These are phyloP conservation scores for Flexamia atlantica DNA, from an alignment of 2,888 invertebrate genomes.

Conservation along the genomic window DNA sequence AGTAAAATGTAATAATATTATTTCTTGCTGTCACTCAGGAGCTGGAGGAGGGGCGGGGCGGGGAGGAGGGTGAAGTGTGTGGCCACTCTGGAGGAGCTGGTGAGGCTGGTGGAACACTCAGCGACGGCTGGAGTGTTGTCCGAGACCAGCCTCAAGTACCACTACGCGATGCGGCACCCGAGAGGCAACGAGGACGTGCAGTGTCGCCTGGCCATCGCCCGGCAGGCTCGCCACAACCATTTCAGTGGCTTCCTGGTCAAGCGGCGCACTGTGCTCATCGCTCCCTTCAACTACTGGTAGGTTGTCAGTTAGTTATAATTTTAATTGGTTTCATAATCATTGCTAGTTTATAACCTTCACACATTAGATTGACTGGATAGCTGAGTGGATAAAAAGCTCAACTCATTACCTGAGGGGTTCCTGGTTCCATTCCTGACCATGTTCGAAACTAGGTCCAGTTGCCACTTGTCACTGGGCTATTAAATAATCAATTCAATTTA, in stretches of 20 bases:
- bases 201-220: conserved; percentile 40
- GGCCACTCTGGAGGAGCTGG: not conserved
- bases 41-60: not conserved
- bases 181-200: conserved; percentile 4
- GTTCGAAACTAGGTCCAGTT: too few species aligned
- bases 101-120: not conserved
- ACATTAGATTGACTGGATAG: too few species aligned
- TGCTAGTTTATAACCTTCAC: too few species aligned
- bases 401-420: too few species aligned
- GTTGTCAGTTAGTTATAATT: not conserved
- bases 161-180: not conserved
- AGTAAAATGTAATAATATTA: too few species aligned
- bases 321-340: too few species aligned
- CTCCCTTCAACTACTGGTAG: conserved; percentile 56
- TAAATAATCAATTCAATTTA: too few species aligned
- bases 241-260: conserved; percentile 51
- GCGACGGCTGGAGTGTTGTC: conserved; percentile 29
- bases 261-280: conserved; percentile 14
- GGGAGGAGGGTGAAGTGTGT: conserved; percentile 1
- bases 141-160: conserved; percentile 18
- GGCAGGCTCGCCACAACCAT: conserved; percentile 7
- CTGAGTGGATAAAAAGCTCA: too few species aligned
- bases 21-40: not conserved
- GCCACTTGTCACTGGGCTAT: too few species aligned
- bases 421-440: too few species aligned